Percentiles rank a stretch among this genome's conserved stretches.
phyloP scores from a whole-genome alignment of 92 coral and sea anemone genomes.

The Phenganax stokvisi region DNA sequence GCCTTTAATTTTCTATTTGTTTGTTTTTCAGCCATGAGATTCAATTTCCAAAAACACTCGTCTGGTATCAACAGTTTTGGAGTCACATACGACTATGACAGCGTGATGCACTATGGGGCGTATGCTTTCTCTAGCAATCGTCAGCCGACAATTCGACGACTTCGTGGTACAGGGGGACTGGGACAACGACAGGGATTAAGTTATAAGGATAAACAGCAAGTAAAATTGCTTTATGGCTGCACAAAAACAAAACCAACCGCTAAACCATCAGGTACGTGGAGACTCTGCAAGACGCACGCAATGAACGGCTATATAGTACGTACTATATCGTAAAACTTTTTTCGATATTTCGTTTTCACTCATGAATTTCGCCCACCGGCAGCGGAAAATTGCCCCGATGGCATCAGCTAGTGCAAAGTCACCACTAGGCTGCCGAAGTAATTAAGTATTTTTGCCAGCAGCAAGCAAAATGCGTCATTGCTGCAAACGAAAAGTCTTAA shows the following conservation, averaged over 20 bases:
- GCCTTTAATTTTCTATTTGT: slow-evolving; percentile 21
- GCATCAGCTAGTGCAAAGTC: too few relatives aligned
- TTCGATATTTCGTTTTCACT: not conserved
- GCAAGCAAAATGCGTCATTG: too few relatives aligned
- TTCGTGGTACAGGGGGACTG: slow-evolving; percentile 49
- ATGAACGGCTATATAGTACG: not conserved
- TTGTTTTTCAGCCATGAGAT: not conserved
- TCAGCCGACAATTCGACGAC: slow-evolving; percentile 53
- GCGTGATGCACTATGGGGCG: slow-evolving; percentile 21
- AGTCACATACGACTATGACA: slow-evolving; percentile 1
- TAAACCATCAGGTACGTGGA: not conserved
- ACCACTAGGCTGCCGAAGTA: too few relatives aligned
- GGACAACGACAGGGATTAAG: slow-evolving; percentile 72
- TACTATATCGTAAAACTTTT: not conserved
- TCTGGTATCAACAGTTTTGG: not conserved
- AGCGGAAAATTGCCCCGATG: too few relatives aligned
- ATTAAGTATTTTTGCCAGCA: too few relatives aligned
- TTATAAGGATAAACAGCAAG: slow-evolving; percentile 60
- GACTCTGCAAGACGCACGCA: not conserved
- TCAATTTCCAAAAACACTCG: slow-evolving; percentile 4
- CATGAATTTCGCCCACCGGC: too few relatives aligned
- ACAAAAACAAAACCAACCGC: not conserved
- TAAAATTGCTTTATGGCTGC: slow-evolving; percentile 55
- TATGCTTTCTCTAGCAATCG: not conserved
- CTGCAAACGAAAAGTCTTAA: too few relatives aligned